Evolutionary conservation across 2,888 invertebrate species (phyloP), one percentile per base, ranked within the genome.

Genomic region (Oligia latruncula): DNA sequence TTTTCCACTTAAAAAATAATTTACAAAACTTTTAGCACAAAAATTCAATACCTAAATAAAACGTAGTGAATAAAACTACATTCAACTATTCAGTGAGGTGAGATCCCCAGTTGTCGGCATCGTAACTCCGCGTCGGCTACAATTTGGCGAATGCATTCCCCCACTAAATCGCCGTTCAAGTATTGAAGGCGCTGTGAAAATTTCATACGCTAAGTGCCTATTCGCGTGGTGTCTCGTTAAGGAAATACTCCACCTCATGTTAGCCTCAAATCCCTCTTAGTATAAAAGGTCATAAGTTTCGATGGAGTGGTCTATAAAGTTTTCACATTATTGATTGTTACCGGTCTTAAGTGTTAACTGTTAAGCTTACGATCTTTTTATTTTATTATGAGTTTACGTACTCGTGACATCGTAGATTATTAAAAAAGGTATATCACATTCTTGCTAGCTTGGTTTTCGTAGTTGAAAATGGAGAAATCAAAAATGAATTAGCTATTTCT

Each of bases 201-300:
- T 95, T 95, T 95, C 95, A 95, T 94, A 94, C 91, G 85, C 86
- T 93, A 94, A 95, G 94, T 94, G 94, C 92, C 92, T 91, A 91
- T 93, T 93, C 91, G 90, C 86, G 81, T 89, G 89, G 90, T 88
- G 90, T 90, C 93, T 93, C 90, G 92, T 93, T 93, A 93, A 92
- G 93, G 92, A 90, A 93, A 93, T 92, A 90, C 91, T 92, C 81
- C 77, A 84, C 87, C 76, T 86, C 85, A 83, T 85, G 88, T 85
- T 90, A 90, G 87, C 89, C 89, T 91, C 85, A 90, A 92, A 91
- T 90, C 86, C 68, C 90, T 89, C 84, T 89, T 87, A 79, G 77
- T 84, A 73, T 78, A 78, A 89, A 90, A 90, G 90, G 89, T 88
- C 80, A 86, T 87, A 87, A 85, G 83, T 86, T 84, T 83, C 67